Evolutionary conservation across 2,888 invertebrate genomes (phyloP).

Genomic region (Doris montereyensis): DNA sequence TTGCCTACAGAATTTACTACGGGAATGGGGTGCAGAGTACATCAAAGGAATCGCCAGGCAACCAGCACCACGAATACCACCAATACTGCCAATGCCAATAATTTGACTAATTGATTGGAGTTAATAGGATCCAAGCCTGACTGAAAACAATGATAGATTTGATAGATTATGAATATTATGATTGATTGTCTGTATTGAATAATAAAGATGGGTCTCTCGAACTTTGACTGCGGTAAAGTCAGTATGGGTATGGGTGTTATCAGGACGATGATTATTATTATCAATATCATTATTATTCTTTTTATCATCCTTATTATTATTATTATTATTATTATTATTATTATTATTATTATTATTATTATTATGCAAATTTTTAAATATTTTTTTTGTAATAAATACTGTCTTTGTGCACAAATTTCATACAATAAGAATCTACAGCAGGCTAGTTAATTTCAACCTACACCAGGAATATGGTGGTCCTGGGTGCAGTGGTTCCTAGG

Average conservation of each 20-base stretch:
- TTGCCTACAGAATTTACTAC: constrained; percentile 52
- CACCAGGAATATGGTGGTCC: too few species aligned
- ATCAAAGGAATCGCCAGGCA: constrained; percentile 52
- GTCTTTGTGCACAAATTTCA: neutral
- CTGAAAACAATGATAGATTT: too few species aligned
- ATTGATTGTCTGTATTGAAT: too few species aligned
- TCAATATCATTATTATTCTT: neutral
- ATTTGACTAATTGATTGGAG: neutral
- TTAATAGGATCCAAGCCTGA: neutral
- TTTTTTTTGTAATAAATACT: neutral
- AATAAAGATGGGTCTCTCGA: neutral
- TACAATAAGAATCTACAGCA: neutral
- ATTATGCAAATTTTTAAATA: too few species aligned
- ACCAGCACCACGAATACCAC: constrained; percentile 33
- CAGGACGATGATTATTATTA: neutral
- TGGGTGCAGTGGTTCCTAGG: too few species aligned
- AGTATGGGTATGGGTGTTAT: neutral
- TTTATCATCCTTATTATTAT: constrained; percentile 4
- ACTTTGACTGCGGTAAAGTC: neutral
- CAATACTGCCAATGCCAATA: neutral
- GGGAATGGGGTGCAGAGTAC: constrained; percentile 67
- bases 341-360: too few species aligned
- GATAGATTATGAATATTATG: too few species aligned
- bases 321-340: neutral
- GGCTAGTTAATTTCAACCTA: too few species aligned